A percentile compares a stretch with the other conserved stretches of the same genome.
Conservation (phyloP, 2,888 invertebrate species). For the Lapara coniferarum region DNA sequence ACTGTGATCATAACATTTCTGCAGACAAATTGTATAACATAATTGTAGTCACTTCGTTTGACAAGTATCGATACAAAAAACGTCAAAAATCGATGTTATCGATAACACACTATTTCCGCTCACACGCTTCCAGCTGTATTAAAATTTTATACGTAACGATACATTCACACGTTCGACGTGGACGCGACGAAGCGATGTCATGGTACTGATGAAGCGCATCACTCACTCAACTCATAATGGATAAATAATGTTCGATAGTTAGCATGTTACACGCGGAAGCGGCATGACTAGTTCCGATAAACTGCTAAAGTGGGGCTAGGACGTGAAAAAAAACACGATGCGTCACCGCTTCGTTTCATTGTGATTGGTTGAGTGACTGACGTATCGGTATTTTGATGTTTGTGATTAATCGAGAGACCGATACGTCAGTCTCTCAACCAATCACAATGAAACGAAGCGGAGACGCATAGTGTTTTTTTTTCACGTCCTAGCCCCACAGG, state of each 20-base stretch:
- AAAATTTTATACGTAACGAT: constrained; percentile 21
- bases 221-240: constrained; percentile 15
- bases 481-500: too few species aligned
- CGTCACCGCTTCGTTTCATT: too few species aligned
- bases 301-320: too few species aligned
- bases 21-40: not conserved
- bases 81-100: not conserved
- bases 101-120: not conserved
- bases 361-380: too few species aligned
- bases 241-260: constrained; percentile 23
- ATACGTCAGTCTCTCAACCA: too few species aligned
- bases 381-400: too few species aligned
- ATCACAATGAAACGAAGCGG: too few species aligned
- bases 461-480: too few species aligned
- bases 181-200: constrained; percentile 23
- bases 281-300: constrained; percentile 57
- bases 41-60: not conserved
- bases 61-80: not conserved
- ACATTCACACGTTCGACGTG: constrained; percentile 16
- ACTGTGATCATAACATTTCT: not conserved
- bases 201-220: constrained; percentile 18
- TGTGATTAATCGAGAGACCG: too few species aligned
- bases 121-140: not conserved
- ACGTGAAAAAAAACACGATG: too few species aligned
- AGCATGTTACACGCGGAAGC: constrained; percentile 45